Percentiles rank a stretch among this genome's conserved stretches.
These are phyloP conservation scores for Myanophis thanlyinensis DNA, from an alignment of 2,113 vertebrate species.

Conservation along the genomic window DNA sequence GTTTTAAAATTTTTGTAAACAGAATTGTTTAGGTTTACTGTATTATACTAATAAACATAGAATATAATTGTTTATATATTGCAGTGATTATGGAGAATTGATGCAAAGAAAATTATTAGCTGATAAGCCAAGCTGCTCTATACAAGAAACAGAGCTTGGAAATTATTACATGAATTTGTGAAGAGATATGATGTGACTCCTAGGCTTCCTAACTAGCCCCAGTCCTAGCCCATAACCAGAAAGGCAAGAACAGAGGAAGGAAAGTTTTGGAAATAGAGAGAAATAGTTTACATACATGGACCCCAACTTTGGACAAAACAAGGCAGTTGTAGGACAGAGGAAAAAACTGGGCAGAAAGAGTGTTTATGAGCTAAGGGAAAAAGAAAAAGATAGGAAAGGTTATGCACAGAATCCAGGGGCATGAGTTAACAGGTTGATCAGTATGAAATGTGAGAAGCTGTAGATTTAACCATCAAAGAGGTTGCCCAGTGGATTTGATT, in stretches of 20 bases:
- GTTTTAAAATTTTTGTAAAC: neutral
- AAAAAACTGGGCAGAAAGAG: neutral
- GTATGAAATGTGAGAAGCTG: neutral
- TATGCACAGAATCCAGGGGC: neutral
- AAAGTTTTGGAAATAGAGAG: neutral
- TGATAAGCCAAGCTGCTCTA: neutral
- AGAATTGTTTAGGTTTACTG: conserved; percentile 1
- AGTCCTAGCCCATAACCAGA: neutral
- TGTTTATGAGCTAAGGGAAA: neutral
- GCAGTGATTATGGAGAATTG: neutral
- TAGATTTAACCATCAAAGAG: neutral
- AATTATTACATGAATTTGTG: neutral
- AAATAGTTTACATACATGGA: neutral
- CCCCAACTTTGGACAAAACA: neutral
- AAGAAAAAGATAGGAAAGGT: neutral
- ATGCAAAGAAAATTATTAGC: neutral
- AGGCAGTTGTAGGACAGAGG: neutral
- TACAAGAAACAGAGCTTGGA: neutral
- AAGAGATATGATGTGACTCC: neutral
- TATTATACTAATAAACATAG: conserved; percentile 27
- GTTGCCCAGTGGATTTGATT: neutral
- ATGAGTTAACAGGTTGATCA: neutral
- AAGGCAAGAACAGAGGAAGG: neutral
- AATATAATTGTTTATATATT: conserved; percentile 15
- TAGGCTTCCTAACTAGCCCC: neutral